phyloP scores from a whole-genome alignment of 1,140 invertebrate genomes.

The Drosophila parvula region DNA sequence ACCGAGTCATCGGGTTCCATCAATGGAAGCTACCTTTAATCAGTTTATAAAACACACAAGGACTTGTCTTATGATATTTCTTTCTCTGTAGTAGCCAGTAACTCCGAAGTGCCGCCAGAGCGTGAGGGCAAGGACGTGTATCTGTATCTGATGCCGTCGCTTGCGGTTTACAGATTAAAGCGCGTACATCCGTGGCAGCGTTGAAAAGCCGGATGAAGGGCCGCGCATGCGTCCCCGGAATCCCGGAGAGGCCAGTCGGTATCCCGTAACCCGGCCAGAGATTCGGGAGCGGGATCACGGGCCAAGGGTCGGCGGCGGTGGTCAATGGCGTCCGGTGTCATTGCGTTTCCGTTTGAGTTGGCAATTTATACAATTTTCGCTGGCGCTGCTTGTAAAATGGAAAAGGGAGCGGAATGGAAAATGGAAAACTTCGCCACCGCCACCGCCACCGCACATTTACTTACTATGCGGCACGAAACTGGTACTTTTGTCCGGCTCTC shows the following conservation, averaged over 20 bases:
- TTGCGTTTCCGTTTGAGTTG: constrained; percentile 79
- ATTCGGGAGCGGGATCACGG: constrained; percentile 24
- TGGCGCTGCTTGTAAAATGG: constrained; percentile 61
- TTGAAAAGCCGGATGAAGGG: constrained; percentile 64
- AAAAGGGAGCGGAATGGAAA: constrained; percentile 31
- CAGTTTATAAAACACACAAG: background rate
- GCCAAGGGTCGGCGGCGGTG: constrained; percentile 32
- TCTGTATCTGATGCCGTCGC: constrained; percentile 64
- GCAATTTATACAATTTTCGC: constrained; percentile 79
- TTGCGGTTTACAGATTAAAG: constrained; percentile 79
- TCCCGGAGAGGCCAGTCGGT: constrained; percentile 9
- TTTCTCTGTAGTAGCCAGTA: constrained; percentile 5
- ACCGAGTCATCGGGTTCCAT: too few relatives aligned
- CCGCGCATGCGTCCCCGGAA: constrained; percentile 61
- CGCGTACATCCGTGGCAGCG: constrained; percentile 69
- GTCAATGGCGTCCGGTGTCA: constrained; percentile 80
- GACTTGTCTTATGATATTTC: background rate
- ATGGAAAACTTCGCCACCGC: constrained; percentile 47
- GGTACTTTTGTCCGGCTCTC: constrained; percentile 56
- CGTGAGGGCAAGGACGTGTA: constrained; percentile 8
- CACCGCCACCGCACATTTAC: constrained; percentile 65
- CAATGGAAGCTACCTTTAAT: background rate
- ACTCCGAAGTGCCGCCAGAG: constrained; percentile 2
- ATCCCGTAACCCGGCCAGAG: constrained; percentile 15
- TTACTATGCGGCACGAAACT: constrained; percentile 52